Percentiles rank a stretch among this genome's conserved stretches.
phyloP scores from a whole-genome alignment of 1,140 invertebrate species.

The Drosophila suzukii region DNA sequence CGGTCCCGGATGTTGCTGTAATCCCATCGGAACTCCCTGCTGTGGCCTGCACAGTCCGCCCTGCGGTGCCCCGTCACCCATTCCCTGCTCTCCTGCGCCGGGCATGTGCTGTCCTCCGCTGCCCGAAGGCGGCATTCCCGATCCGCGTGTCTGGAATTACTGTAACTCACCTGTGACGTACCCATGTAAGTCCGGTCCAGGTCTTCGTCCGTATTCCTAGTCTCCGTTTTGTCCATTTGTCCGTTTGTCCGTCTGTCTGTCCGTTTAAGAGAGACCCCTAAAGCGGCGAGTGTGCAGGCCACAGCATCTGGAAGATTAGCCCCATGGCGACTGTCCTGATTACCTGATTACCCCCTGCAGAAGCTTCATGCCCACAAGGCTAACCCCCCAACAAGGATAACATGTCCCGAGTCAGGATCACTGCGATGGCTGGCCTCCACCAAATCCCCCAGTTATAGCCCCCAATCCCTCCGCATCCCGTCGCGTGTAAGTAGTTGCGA shows the following conservation, averaged over 20 bases:
- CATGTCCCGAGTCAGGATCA: constrained; percentile 44
- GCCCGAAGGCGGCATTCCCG: constrained; percentile 77
- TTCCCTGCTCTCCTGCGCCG: constrained; percentile 76
- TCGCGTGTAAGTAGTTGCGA: constrained; percentile 23
- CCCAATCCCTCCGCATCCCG: not conserved
- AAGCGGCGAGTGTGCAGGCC: constrained; percentile 25
- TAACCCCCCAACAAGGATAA: constrained; percentile 35
- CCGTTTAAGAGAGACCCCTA: no score
- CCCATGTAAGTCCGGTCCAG: constrained; percentile 71
- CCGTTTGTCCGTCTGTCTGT: not conserved
- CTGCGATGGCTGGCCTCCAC: constrained; percentile 56
- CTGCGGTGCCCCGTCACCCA: constrained; percentile 74
- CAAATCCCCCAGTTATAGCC: not conserved
- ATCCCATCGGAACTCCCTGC: not conserved
- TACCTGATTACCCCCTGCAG: not conserved
- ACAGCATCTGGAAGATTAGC: constrained; percentile 29
- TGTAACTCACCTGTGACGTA: constrained; percentile 74
- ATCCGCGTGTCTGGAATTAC: constrained; percentile 78
- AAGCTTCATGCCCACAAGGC: constrained; percentile 37
- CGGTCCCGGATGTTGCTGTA: constrained; percentile 12
- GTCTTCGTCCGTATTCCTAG: not conserved
- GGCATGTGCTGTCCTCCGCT: constrained; percentile 63
- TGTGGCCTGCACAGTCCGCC: constrained; percentile 62
- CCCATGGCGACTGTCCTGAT: constrained; percentile 1
- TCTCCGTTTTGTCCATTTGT: not conserved